A percentile compares a stretch with the other conserved stretches of the same genome.
Evolutionary conservation across 2,113 vertebrate species (phyloP).

Genomic region (Paramisgurnus dabryanus): DNA sequence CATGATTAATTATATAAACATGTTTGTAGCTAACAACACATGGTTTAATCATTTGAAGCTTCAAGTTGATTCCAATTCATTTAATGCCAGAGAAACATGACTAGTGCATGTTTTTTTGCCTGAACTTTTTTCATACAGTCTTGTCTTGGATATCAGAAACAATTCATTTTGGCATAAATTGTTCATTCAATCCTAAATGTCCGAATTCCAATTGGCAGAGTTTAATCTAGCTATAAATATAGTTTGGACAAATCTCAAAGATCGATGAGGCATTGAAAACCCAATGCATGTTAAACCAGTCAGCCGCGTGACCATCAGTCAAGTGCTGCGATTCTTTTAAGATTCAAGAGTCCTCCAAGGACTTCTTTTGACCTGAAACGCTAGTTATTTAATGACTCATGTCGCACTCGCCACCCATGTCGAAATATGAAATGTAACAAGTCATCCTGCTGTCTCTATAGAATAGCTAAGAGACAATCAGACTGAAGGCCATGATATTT

Average conservation of each 20-base stretch:
- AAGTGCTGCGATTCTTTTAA: background rate
- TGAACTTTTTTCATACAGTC: too few relatives aligned
- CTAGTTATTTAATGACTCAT: background rate
- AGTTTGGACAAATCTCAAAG: background rate
- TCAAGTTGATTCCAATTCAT: too few relatives aligned
- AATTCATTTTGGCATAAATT: too few relatives aligned
- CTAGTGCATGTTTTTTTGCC: too few relatives aligned
- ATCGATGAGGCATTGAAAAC: background rate
- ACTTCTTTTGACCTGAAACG: background rate
- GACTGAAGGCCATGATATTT: background rate
- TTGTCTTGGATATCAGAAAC: too few relatives aligned
- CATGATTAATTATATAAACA: too few relatives aligned
- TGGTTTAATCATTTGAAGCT: too few relatives aligned
- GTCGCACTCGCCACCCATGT: background rate
- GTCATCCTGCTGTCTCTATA: background rate
- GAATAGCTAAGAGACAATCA: background rate
- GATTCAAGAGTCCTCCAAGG: background rate
- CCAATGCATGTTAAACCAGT: slow-evolving; percentile 4
- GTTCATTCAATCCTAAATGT: too few relatives aligned
- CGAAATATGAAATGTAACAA: slow-evolving; percentile 7
- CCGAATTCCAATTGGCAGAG: too few relatives aligned
- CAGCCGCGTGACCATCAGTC: background rate
- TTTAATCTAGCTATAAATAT: too few relatives aligned
- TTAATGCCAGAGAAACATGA: too few relatives aligned
- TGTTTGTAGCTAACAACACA: too few relatives aligned